Evolutionary conservation across 1,140 invertebrate genomes (phyloP), one percentile per base, ranked within the genome.

Genomic region (Ectropis grisescens): DNA sequence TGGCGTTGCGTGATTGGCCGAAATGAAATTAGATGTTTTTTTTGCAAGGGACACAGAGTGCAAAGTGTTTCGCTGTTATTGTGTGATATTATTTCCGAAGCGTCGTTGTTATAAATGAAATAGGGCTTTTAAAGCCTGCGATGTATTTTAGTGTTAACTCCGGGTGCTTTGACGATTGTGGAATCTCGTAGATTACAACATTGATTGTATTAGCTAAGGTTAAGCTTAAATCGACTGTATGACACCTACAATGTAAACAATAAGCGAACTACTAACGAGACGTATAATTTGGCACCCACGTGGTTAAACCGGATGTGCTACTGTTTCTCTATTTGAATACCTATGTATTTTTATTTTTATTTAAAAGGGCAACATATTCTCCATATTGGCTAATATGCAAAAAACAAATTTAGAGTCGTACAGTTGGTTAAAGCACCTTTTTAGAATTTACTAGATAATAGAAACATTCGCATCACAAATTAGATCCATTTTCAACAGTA

Each of bases 131-230:
- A 61, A 78, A 75, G 75, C 67, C 72, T 64, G n/a, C 62, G 51
- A 72, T 75, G 74, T 76, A 70, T n/a, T 59, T 71, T 78, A 78
- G 65, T 68, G 59, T 68, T 68, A 75, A 78, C 62, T 78, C 66
- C 72, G 70, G 75, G 75, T 81, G 75, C 75, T 81, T 80, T 78
- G 72, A 78, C 75, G 70, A 80, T 78, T 75, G 69, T 80, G 72
- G 72, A 75, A 58, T 75, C 67, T 74, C 57, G 71, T 80, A 80
- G 75, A 74, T 71, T 67, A 69, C 47, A 51, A 45, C 37, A 41
- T 69, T 59, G 52, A 62, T 70, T 74, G 66, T 72, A 69, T 66
- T 76, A 70, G 61, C 62, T 67, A 68, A 72, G 58, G 33, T 22
- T 36, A 35, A 56, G 60, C 65, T 65, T 51, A 59, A 52, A 55